Conservation (phyloP, 2,888 invertebrate genomes). For the Hemistola chrysoprasaria region DNA sequence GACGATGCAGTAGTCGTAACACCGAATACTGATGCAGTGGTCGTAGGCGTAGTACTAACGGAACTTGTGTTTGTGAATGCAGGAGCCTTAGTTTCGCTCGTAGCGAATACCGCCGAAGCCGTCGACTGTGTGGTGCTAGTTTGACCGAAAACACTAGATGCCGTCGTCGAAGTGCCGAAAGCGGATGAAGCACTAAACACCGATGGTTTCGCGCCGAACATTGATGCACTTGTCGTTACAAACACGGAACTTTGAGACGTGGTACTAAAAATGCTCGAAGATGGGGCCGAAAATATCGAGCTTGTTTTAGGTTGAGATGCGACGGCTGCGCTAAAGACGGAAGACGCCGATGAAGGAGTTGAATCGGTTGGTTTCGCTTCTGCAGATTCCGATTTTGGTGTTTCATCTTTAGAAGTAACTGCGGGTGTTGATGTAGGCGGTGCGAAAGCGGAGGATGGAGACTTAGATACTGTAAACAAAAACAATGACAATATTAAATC, state of each 20-base stretch:
- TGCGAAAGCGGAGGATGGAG: conserved; percentile 30
- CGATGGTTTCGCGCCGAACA: conserved; percentile 9
- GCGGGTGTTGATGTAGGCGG: conserved; percentile 15
- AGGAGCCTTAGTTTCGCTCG: not conserved
- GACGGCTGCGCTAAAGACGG: conserved; percentile 50
- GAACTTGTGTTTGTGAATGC: not conserved
- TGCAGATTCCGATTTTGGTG: conserved; percentile 20
- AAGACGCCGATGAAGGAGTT: conserved; percentile 36
- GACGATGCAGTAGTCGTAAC: conserved; percentile 25
- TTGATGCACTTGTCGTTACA: conserved; percentile 17
- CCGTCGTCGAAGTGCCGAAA: conserved; percentile 26
- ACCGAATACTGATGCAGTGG: conserved; percentile 12
- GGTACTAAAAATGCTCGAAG: conserved; percentile 31
- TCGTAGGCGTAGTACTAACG: not conserved
- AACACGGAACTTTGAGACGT: conserved; percentile 25
- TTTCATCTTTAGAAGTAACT: conserved; percentile 19
- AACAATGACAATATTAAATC: no score
- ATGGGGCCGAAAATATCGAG: conserved; percentile 30
- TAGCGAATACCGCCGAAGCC: conserved; percentile 1
- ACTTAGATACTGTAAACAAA: conserved; percentile 40
- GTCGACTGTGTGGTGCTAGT: conserved; percentile 7
- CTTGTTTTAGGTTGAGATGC: conserved; percentile 35
- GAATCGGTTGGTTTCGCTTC: conserved; percentile 23
- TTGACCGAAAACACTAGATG: conserved; percentile 14
- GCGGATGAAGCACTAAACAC: conserved; percentile 12